Conservation (phyloP, 2,797 vertebrate genomes). For the Tiaroga cobitis region DNA sequence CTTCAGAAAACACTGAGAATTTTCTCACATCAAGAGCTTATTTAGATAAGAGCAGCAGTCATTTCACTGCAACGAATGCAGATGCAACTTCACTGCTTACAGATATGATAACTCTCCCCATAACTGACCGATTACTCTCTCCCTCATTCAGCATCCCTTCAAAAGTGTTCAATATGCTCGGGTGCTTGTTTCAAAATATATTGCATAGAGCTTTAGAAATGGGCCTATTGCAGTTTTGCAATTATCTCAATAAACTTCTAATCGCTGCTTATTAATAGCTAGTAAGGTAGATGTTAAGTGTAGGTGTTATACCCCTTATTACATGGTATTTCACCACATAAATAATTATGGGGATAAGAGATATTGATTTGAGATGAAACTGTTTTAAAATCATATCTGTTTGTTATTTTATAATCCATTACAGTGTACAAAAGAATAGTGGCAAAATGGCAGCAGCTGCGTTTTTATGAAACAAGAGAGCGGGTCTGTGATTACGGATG, state of each 20-base stretch:
- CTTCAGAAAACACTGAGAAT: constrained; percentile 33
- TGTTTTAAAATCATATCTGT: too few species aligned
- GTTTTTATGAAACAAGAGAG: too few species aligned
- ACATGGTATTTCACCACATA: too few species aligned
- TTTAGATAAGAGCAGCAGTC: constrained; percentile 52
- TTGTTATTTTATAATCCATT: too few species aligned
- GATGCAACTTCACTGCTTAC: constrained; percentile 43
- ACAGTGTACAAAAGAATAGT: too few species aligned
- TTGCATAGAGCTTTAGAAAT: constrained; percentile 2
- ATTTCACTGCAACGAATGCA: constrained; percentile 43
- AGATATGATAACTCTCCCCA: neutral
- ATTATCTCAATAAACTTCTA: neutral
- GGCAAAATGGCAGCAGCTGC: too few species aligned
- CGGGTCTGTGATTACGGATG: too few species aligned
- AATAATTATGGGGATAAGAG: too few species aligned
- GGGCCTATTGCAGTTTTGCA: neutral
- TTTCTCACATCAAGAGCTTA: constrained; percentile 46
- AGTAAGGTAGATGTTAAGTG: too few species aligned
- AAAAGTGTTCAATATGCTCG: neutral
- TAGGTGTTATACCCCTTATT: too few species aligned
- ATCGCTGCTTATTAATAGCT: too few species aligned
- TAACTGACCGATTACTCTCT: neutral
- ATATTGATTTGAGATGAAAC: too few species aligned
- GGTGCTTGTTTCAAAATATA: neutral
- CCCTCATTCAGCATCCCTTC: neutral